These are phyloP conservation scores for Digitonthophagus gazella DNA, from an alignment of 2,888 invertebrate species.

Conservation along the genomic window DNA sequence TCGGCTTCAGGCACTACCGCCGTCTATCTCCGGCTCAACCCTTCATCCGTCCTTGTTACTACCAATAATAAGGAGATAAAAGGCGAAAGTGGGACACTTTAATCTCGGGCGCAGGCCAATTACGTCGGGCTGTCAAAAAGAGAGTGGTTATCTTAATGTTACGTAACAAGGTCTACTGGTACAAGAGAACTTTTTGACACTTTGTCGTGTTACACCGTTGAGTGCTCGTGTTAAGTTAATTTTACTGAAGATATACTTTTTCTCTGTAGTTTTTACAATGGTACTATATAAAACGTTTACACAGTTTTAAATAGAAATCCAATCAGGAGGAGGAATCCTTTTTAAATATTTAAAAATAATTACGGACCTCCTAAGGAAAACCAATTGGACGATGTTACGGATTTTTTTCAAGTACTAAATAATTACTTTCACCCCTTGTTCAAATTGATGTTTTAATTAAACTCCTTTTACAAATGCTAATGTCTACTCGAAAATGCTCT, in stretches of 20 bases:
- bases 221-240: neutral
- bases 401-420: too few relatives aligned
- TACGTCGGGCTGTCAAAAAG: constrained; percentile 28
- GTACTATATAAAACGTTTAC: too few relatives aligned
- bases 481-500: too few relatives aligned
- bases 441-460: too few relatives aligned
- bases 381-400: too few relatives aligned
- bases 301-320: too few relatives aligned
- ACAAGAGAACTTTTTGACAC: neutral
- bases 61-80: constrained; percentile 36
- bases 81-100: constrained; percentile 33
- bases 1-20: neutral
- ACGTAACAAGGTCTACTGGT: neutral
- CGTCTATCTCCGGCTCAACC: neutral
- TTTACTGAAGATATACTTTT: neutral
- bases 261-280: neutral
- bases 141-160: neutral
- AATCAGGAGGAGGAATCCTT: too few relatives aligned
- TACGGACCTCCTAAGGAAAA: too few relatives aligned
- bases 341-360: too few relatives aligned
- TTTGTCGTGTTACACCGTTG: neutral
- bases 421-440: too few relatives aligned
- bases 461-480: too few relatives aligned
- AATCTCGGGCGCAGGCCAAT: constrained; percentile 35
- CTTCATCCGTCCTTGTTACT: constrained; percentile 15